A percentile compares a stretch with the other conserved stretches of the same genome.
phyloP scores from a whole-genome alignment of 1,140 invertebrate species.

The Megalonaias nervosa region DNA sequence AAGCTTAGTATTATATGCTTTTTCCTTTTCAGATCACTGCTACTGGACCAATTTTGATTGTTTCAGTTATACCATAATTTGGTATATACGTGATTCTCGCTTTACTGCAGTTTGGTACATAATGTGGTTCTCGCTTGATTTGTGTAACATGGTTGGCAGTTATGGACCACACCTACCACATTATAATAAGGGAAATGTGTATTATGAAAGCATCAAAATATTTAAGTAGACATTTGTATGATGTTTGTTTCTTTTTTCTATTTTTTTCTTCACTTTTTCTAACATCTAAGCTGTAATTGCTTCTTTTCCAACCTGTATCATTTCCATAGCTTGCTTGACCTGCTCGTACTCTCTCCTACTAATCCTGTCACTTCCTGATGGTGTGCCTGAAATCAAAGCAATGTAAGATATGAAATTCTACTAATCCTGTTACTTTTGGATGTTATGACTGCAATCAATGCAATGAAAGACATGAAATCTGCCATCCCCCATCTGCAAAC shows the following conservation, averaged over 20 bases:
- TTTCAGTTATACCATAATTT: background rate
- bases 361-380: slow-evolving; percentile 47
- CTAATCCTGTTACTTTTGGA: slow-evolving; percentile 33
- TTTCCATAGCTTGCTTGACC: slow-evolving; percentile 57
- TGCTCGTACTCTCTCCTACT: slow-evolving; percentile 55
- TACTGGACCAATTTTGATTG: background rate
- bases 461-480: background rate
- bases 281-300: too few species aligned
- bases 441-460: slow-evolving; percentile 33
- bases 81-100: too few species aligned
- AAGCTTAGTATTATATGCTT: too few species aligned
- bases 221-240: too few species aligned
- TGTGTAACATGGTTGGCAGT: too few species aligned
- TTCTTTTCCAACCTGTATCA: slow-evolving; percentile 53
- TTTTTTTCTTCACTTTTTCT: too few species aligned
- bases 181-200: too few species aligned
- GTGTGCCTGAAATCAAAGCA: slow-evolving; percentile 35
- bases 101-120: too few species aligned
- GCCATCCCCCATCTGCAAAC: background rate
- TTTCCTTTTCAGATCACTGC: too few species aligned
- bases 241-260: too few species aligned
- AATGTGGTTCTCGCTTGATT: too few species aligned
- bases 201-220: background rate
- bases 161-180: too few species aligned
- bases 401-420: background rate